Evolutionary conservation across 37 sponge, comb jelly and placozoan genomes (phyloP), one percentile per base, ranked within the genome.

Genomic region (Ephydatia muelleri): DNA sequence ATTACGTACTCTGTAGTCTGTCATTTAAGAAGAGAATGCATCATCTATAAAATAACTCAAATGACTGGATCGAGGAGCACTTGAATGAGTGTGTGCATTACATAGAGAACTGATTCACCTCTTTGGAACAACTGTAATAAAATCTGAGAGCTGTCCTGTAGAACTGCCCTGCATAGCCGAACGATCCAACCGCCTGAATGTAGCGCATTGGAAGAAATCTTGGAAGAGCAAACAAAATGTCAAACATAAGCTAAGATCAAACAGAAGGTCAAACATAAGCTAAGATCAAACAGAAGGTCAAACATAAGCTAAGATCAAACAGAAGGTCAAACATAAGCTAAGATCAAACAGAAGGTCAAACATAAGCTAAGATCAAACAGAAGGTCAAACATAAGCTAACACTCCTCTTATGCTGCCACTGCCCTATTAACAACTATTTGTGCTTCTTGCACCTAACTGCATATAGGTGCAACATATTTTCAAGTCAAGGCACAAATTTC

Each of bases 1-100:
- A 91, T 85, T 48, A 96, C 76, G 69, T 89, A 93, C 77, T 96
- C 97, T 16, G 89, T 74, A 66, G 85, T 86, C 97, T 96, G 70
- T 16, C 8, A 69, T 8, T 64, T n/a, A n/a, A n/a, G n/a, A 81
- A 27, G 37, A 11, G 12, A 69, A 72, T 25, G 21, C 64, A 77
- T 27, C 40, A 67, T 25, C 0, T 23, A 76, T 14, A 38, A 2
- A 43, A 3, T 75, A 23, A 74, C 33, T 5, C 5, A 34, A 74
- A 74, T 39, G 39, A 6, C 5, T 69, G 9, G 5, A 30, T 12
- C 11, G 5, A 21, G 12, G 22, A 47, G 2, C 2, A 77, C 32
- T 14, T 27, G 1, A 23, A 73, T 16, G 57, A 67, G 1, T 6
- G 39, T 28, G 30, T 38, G 64, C 65, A 38, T 36, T 5, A 80